Base-by-base conservation (phyloP, 1,140 invertebrate genomes). In the Euschistus heros region DNA sequence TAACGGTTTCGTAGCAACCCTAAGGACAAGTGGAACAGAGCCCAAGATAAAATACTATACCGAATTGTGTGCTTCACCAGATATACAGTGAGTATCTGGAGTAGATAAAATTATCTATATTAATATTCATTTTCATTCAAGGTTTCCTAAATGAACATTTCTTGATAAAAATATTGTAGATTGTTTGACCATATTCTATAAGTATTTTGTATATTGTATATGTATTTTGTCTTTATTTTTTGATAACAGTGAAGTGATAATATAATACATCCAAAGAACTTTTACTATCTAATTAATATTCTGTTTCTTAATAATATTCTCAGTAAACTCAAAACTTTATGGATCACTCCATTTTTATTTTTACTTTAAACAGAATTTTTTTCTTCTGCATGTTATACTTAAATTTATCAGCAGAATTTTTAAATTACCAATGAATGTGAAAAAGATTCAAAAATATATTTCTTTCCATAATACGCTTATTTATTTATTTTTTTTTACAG, bases 1-100 rank as follows among this genome's bases (percentile, higher is more conserved):
- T 57, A 94, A 93, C 77, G 94, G 92, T 2, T 82, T 91, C 67
- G 84, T 90, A 10, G 81, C 88, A 0, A 98, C 94, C 0, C 76
- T 99, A 10, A 83, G 97, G 68, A 97, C 95, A 0, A 97, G 94
- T 78, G 97, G 97, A 20, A 99, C 97, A 0, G 97, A 99, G 76
- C 97, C 97, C 18, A 99, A 99, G 78, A 83, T 98, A 65, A 98
- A 98, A 78, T 98, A 97, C 76, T 98, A 98, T 76, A 90, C 91
- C 0, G 96, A 99, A 78, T 80, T 95, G 52, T 86, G 87, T 70
- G 85, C 86, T 69, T 73, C 79, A 18, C 84, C 86, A 0, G 78
- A 79, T 47, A 75, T 85, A 69, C 77, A 76, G 85, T 86, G 76
- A 80, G 79, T 79, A 68, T 64, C 13, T 30, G 5, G 52, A 47